These are phyloP conservation scores for Amaurobius ferox DNA, from an alignment of 2,888 invertebrate genomes.

Conservation along the genomic window DNA sequence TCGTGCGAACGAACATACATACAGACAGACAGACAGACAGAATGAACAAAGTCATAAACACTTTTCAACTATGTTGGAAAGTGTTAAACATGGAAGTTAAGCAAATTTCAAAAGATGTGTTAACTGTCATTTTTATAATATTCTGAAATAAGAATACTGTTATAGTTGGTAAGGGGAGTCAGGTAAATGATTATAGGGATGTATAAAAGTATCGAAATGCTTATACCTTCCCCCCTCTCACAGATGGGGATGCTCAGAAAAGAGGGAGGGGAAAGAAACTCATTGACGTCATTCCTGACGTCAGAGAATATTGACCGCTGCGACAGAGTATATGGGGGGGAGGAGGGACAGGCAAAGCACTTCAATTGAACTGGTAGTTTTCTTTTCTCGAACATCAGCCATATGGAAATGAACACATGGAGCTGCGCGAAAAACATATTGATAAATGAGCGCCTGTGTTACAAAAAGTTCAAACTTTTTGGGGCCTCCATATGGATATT, in stretches of 20 bases:
- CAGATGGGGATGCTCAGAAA: constrained; percentile 24
- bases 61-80: no score
- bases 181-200: constrained; percentile 31
- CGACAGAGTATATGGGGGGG: constrained; percentile 24
- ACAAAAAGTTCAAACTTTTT: constrained; percentile 1
- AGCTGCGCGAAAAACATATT: background rate
- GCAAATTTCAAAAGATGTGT: no score
- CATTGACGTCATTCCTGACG: constrained; percentile 65
- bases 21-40: no score
- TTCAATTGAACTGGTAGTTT: constrained; percentile 20
- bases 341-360: constrained; percentile 11
- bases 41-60: no score
- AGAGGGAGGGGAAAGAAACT: constrained; percentile 25
- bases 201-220: constrained; percentile 57
- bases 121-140: no score
- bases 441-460: background rate
- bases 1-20: no score
- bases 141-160: background rate
- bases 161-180: constrained; percentile 20
- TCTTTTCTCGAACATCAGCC: constrained; percentile 30
- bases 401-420: constrained; percentile 37
- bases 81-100: no score
- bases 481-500: no score
- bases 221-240: constrained; percentile 25
- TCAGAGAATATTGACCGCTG: constrained; percentile 64